Evolutionary conservation across 2,888 invertebrate species (phyloP).

Genomic region (Gonocerus acuteangulatus): DNA sequence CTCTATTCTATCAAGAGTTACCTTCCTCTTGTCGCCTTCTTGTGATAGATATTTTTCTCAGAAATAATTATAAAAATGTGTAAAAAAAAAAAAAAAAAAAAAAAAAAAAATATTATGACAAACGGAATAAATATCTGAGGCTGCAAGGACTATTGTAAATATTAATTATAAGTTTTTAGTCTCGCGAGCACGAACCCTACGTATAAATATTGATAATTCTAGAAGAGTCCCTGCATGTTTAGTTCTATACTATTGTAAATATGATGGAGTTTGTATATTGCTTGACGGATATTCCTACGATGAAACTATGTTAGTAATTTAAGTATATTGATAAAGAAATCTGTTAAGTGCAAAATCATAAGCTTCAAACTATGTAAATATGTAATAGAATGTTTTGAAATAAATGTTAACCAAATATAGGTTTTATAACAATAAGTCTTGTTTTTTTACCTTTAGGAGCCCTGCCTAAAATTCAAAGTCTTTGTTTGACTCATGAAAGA

Average conservation of each 20-base stretch:
- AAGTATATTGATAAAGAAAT: slow-evolving; percentile 12
- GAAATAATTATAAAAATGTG: not conserved
- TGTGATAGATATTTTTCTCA: slow-evolving; percentile 24
- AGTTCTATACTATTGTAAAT: slow-evolving; percentile 17
- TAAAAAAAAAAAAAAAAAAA: slow-evolving; percentile 11
- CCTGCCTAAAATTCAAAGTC: too few species aligned
- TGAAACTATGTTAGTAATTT: not conserved
- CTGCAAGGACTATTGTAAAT: slow-evolving; percentile 23
- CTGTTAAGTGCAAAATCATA: slow-evolving; percentile 6
- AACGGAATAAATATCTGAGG: not conserved
- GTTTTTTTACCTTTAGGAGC: too few species aligned
- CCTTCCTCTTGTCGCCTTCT: slow-evolving; percentile 12
- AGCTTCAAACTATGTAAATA: slow-evolving; percentile 19
- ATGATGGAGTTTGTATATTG: slow-evolving; percentile 17
- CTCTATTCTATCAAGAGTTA: slow-evolving; percentile 9
- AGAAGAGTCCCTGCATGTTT: slow-evolving; percentile 22
- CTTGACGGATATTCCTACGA: slow-evolving; percentile 20
- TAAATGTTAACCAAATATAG: slow-evolving; percentile 26
- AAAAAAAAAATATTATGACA: not conserved
- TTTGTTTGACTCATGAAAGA: too few species aligned
- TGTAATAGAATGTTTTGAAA: slow-evolving; percentile 25
- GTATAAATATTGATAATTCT: slow-evolving; percentile 5
- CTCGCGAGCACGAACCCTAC: slow-evolving; percentile 19
- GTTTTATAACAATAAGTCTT: slow-evolving; percentile 19
- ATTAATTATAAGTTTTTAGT: slow-evolving; percentile 16